Evolutionary conservation across 2,797 vertebrate species (phyloP).

Genomic region (Gobio occitaniae): DNA sequence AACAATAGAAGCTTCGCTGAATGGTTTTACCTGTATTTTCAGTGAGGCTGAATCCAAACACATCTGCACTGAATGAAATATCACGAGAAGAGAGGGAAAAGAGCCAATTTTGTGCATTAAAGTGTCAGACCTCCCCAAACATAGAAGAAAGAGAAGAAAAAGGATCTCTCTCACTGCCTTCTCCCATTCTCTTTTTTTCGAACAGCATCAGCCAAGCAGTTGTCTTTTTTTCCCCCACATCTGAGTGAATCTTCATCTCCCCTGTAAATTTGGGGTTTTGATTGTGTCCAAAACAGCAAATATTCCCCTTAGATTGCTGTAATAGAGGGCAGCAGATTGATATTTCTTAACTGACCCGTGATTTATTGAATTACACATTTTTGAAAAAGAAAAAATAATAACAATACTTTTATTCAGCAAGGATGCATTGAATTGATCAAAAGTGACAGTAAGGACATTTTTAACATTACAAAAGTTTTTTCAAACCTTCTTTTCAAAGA

Average conservation of each 20-base stretch:
- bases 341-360: background rate
- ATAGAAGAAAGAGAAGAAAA: constrained; percentile 18
- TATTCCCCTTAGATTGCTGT: background rate
- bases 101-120: constrained; percentile 16
- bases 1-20: background rate
- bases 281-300: constrained; percentile 5
- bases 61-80: background rate
- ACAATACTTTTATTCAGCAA: background rate
- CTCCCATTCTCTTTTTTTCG: background rate
- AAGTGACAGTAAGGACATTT: no score
- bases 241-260: constrained; percentile 2
- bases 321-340: background rate
- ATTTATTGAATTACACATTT: background rate
- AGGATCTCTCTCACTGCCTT: background rate
- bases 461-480: no score
- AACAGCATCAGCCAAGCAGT: background rate
- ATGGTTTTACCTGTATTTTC: background rate
- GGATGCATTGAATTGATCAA: no score
- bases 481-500: background rate
- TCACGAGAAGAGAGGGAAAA: constrained; percentile 10
- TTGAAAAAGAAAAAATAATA: no score
- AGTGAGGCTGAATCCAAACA: background rate
- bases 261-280: background rate
- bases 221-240: background rate
- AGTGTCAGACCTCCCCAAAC: constrained; percentile 19